These are phyloP conservation scores for Kryptolebias ocellatus DNA, from an alignment of 2,797 vertebrate species.

Conservation along the genomic window DNA sequence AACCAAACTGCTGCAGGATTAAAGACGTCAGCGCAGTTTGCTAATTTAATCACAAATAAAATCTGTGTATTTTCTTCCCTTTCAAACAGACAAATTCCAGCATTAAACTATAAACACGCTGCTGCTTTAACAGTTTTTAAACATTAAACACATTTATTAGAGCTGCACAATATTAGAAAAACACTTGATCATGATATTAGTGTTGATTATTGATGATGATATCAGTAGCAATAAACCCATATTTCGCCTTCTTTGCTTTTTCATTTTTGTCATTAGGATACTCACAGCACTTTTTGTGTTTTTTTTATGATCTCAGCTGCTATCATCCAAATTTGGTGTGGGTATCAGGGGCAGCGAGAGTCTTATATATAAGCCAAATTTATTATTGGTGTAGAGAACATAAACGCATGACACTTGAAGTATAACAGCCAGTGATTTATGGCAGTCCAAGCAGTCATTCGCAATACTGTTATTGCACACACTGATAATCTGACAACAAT, in stretches of 20 bases:
- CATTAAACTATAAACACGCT: conserved; percentile 12
- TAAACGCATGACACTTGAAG: too few relatives aligned
- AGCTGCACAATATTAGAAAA: background rate
- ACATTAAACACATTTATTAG: background rate
- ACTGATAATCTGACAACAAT: background rate
- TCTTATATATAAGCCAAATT: background rate
- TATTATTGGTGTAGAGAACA: background rate
- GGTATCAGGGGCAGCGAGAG: background rate
- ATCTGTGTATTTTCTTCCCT: conserved; percentile 18
- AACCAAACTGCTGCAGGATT: conserved; percentile 23
- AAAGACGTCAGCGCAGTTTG: background rate
- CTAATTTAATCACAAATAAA: conserved; percentile 18
- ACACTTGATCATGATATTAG: background rate
- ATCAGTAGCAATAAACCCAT: background rate
- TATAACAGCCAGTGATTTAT: background rate
- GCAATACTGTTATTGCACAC: background rate
- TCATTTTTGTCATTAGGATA: background rate
- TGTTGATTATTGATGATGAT: background rate
- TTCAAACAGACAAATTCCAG: conserved; percentile 9
- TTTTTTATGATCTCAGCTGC: background rate
- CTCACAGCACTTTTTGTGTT: background rate
- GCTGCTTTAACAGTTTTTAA: background rate
- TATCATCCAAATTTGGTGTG: background rate
- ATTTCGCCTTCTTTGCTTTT: background rate
- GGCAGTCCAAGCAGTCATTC: background rate